Percentiles rank a stretch among this genome's conserved stretches.
phyloP scores from a whole-genome alignment of 2,888 invertebrate genomes.

The Apamea crenata region DNA sequence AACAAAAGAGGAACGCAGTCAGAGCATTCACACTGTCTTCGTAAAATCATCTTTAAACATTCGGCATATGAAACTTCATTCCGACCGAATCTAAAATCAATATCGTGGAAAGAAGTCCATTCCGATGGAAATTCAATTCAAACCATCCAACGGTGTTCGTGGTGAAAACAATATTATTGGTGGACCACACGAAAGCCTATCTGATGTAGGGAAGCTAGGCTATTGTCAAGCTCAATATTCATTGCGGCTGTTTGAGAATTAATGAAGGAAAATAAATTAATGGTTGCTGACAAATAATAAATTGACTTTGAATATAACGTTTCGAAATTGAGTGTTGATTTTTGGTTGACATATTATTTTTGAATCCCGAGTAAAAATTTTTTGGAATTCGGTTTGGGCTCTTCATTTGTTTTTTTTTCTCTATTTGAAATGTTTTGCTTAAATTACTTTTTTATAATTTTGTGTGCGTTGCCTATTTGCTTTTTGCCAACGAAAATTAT shows the following conservation, averaged over 20 bases:
- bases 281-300: constrained; percentile 1
- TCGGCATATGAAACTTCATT: constrained; percentile 69
- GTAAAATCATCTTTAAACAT: constrained; percentile 54
- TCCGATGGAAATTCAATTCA: constrained; percentile 73
- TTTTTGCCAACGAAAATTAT: not conserved
- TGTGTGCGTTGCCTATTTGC: not conserved
- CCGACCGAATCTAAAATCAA: constrained; percentile 67
- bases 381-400: not conserved
- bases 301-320: not conserved
- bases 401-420: not conserved
- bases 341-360: not conserved
- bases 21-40: constrained; percentile 8
- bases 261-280: constrained; percentile 12
- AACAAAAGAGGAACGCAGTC: not conserved
- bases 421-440: not conserved
- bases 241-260: constrained; percentile 19
- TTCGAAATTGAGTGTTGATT: not conserved
- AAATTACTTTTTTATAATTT: not conserved
- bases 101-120: constrained; percentile 72
- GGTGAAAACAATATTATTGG: constrained; percentile 70
- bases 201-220: constrained; percentile 38
- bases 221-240: constrained; percentile 52
- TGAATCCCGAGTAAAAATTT: not conserved
- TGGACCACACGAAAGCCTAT: constrained; percentile 65
- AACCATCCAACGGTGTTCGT: constrained; percentile 66